phyloP scores from a whole-genome alignment of 2,888 invertebrate species.

The Idaea aversata region DNA sequence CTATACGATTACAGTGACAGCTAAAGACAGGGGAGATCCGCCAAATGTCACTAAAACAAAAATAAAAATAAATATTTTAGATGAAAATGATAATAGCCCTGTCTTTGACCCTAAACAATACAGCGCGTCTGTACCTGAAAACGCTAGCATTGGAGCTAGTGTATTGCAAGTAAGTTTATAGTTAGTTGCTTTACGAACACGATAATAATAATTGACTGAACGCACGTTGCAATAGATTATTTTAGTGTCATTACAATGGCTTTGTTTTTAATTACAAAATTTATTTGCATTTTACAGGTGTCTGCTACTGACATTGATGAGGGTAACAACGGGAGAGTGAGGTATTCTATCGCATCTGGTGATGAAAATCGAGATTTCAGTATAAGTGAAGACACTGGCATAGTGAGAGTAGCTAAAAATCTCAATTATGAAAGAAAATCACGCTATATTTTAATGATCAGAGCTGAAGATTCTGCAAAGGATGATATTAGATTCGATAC shows the following conservation, averaged over 20 bases:
- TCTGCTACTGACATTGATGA: slow-evolving; percentile 94
- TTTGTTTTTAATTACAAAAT: slow-evolving; percentile 5
- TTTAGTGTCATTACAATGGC: neutral
- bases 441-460: slow-evolving; percentile 89
- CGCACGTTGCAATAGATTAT: neutral
- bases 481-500: slow-evolving; percentile 87
- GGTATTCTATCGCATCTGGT: slow-evolving; percentile 93
- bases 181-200: slow-evolving; percentile 9
- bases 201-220: neutral
- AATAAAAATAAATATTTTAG: slow-evolving; percentile 87
- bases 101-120: slow-evolving; percentile 94
- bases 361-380: slow-evolving; percentile 95
- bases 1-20: slow-evolving; percentile 89
- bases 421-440: slow-evolving; percentile 95
- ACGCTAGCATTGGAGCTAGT: slow-evolving; percentile 95
- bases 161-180: slow-evolving; percentile 86
- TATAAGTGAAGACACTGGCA: slow-evolving; percentile 94
- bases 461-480: slow-evolving; percentile 93
- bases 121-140: slow-evolving; percentile 94
- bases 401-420: slow-evolving; percentile 94
- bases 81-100: slow-evolving; percentile 95
- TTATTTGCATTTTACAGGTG: slow-evolving; percentile 77
- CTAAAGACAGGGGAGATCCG: slow-evolving; percentile 93
- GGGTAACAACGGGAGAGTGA: slow-evolving; percentile 93
- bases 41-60: slow-evolving; percentile 85